Conservation (phyloP, 1,140 invertebrate species). For the Ephestia elutella region DNA sequence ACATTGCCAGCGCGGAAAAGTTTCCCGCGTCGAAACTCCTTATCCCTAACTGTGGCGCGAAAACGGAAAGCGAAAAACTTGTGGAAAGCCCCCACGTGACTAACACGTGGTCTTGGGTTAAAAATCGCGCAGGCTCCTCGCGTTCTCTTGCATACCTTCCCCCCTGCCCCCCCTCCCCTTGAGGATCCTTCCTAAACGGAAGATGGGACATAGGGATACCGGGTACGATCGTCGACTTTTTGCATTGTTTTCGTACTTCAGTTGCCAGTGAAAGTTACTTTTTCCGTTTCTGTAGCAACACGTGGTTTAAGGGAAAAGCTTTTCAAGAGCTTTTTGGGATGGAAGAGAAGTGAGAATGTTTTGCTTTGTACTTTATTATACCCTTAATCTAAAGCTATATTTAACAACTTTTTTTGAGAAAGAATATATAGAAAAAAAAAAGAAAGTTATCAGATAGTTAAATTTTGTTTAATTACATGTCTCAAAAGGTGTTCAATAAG, state of each 20-base stretch:
- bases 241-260: not conserved
- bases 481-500: too few species aligned
- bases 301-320: not conserved
- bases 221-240: conserved; percentile 15
- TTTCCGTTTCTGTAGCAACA: not conserved
- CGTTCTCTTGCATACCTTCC: conserved; percentile 25
- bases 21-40: too few species aligned
- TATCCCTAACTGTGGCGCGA: not conserved
- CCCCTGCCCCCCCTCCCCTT: conserved; percentile 19
- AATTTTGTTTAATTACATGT: too few species aligned
- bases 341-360: not conserved
- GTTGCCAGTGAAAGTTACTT: not conserved
- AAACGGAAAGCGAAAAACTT: conserved; percentile 30
- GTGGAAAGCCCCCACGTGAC: conserved; percentile 49
- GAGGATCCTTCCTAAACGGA: conserved; percentile 41
- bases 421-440: too few species aligned
- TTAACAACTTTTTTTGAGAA: too few species aligned
- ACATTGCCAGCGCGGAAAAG: too few species aligned
- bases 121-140: conserved; percentile 58
- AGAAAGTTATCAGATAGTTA: too few species aligned
- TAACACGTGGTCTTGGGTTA: conserved; percentile 64
- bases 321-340: not conserved
- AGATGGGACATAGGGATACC: conserved; percentile 26
- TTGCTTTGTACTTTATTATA: too few species aligned
- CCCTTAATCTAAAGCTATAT: too few species aligned